Conservation (phyloP, 2,888 invertebrate species). For the Himalopsyche japonica region DNA sequence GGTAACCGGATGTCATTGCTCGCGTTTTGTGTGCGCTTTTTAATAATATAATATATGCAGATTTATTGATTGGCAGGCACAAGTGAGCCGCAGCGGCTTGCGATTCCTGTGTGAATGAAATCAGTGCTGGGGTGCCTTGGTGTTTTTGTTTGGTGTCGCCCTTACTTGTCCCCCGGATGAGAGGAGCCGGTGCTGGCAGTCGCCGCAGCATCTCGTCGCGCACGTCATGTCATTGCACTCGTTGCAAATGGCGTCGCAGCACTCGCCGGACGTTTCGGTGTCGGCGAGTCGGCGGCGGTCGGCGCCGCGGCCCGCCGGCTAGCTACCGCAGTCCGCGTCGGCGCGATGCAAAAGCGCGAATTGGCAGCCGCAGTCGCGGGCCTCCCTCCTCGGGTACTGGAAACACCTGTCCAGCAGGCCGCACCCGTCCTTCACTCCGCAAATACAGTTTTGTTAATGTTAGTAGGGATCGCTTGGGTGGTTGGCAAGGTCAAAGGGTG, state of each 20-base stretch:
- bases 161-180: conserved; percentile 19
- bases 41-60: too few species aligned
- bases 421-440: conserved; percentile 64
- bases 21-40: too few species aligned
- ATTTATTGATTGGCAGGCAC: too few species aligned
- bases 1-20: too few species aligned
- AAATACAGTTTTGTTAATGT: not conserved
- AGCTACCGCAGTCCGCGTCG: conserved; percentile 67
- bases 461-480: not conserved
- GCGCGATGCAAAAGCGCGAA: conserved; percentile 87
- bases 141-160: conserved; percentile 24
- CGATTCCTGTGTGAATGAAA: not conserved
- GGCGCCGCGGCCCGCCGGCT: conserved; percentile 53
- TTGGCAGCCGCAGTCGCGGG: conserved; percentile 88
- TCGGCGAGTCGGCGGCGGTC: conserved; percentile 57
- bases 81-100: not conserved
- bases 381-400: conserved; percentile 77
- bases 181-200: conserved; percentile 28
- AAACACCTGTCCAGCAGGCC: conserved; percentile 88
- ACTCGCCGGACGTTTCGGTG: conserved; percentile 43
- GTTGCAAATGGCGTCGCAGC: conserved; percentile 1
- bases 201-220: conserved; percentile 35
- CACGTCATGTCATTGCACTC: conserved; percentile 34
- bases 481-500: not conserved
- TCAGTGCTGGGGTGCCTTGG: not conserved